Evolutionary conservation across 2,797 vertebrate genomes (phyloP), one percentile per base, ranked within the genome.

Genomic region (Enteromius afrohamiltoni): DNA sequence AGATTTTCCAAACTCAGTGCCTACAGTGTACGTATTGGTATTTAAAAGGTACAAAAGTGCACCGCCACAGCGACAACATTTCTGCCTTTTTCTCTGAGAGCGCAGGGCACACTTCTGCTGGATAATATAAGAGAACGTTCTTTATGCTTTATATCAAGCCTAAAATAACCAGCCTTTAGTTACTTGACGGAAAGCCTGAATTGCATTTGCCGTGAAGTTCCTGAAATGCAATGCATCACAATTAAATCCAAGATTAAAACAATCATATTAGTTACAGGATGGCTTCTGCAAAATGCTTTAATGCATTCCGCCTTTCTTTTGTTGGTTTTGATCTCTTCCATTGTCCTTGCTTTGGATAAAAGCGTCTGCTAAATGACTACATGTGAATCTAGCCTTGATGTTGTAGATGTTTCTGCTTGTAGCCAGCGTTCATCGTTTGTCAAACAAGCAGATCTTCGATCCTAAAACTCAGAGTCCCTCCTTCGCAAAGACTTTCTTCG

Each of bases 401-500:
- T 11, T n/a, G 1, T 21, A 19, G 40, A 6, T 40, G 19, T 14
- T 31, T 8, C 26, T 64, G 17, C 10, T 55, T 49, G 3, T 21
- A 23, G 60, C 19, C 23, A 26, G 14, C 21, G 42, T 37, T 11
- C 1, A 34, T 65, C 23, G 0, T 26, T 29, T 19, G 3, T 23
- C 53, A 23, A n/a, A 58, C 53, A 53, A 1, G 34, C 34, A 34
- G 19, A 6, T 70, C 13, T 23, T 1, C 0, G n/a, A 60, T 26
- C 14, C 65, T 64, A 87, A 67, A 85, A 26, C 16, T 2, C 71
- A 68, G 93, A 94, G 87, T 92, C 93, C 49, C 83, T 85, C 47
- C 84, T 68, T 31, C 93, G 93, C 0, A 94, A 86, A 0, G 94
- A 95, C 80, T 92, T 93, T 64, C 91, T 92, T 8, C 94, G 85